Base-by-base conservation (phyloP, 2,888 invertebrate species). In the Bedellia somnulentella region DNA sequence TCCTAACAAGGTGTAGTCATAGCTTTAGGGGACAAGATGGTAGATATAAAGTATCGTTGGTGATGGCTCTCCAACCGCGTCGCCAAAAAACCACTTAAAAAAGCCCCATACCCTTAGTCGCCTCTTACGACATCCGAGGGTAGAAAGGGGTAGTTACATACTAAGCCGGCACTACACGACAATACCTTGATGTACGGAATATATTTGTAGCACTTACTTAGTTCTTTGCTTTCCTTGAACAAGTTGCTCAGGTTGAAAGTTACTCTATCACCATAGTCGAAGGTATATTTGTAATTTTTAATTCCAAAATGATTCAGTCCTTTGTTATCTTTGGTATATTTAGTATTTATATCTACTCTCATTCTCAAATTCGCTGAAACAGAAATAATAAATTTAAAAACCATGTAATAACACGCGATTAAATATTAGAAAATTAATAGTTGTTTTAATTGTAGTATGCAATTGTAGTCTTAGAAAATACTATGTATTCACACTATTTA, bases 231-330 rank as follows among this genome's bases (percentile, higher is more conserved):
- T 32, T 60, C 68, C 35, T 64, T 73, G 45, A 75, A 71, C 14
- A 75, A 44, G 39, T 73, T 70, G 34, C 51, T 43, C 26, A 75
- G 42, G 31, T 70, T 66, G 43, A 63, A 73, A 0, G 47, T 37
- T 6, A 70, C 58, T 16, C 52, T 55, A 37, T 73, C 75, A 6
- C 75, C 75, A 32, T 68, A 73, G 39, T 60, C 56, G 29, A 67
- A 67, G 4, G 57, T 46, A 38, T 70, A 73, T 39, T 60, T 68
- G 44, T 73, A 73, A 38, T 53, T 58, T 37, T 46, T 66, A 3
- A 73, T 2, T n/a, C 40, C 53, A 28, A 68, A 66, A 36, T 67
- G 55, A 37, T 60, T 47, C 1, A 49, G 22, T 3, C 63, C 63
- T 4, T 61, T 29, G 0, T 49, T 38, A 35, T 67, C 70, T 37